Base-by-base conservation (phyloP, 2,113 vertebrate species). In the Leptodactylus fuscus region DNA sequence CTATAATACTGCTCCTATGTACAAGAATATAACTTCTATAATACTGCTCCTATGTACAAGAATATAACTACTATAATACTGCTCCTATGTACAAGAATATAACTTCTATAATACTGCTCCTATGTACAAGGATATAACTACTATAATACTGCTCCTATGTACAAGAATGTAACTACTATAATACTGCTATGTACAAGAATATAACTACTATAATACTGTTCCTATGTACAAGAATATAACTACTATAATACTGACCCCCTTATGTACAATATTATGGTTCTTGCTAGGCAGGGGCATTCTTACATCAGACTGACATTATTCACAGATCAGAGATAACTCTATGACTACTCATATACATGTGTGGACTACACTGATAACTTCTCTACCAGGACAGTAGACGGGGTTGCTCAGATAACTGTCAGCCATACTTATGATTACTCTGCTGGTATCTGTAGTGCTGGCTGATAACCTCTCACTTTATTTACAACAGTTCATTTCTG, bases 361-460 rank as follows among this genome's bases (percentile, higher is more conserved):
- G 22, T 20, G 22, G 22, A 55, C 4, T 55, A n/a, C 22, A 55
- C n/a, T 55, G 7, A n/a, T n/a, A 55, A 36, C 36, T n/a, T 24
- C 62, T 12, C 27, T 55, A 82, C 71, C 67, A 73, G 41, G 67
- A 82, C 48, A n/a, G 9, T 51, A 55, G 48, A 71, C 53, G 32
- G 12, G 3, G 44, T 22, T 24, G 49, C 20, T 73, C 51, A 55
- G 71, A 53, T 82, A 82, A 82, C 73, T 82, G 55, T 20, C n/a
- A 49, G 18, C 67, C 46, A 36, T 41, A n/a, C 46, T 82, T 73
- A 82, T 27, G 36, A 38, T 53, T 82, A 49, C 46, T 29, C 81
- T 24, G 24, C 51, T 18, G 27, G 65, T 71, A 53, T 70, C 62
- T 18, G 38, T 32, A 41, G 34, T 8, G 34, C n/a, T 73, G 51